Conservation (phyloP, 2,113 vertebrate genomes). For the Cervus canadensis region DNA sequence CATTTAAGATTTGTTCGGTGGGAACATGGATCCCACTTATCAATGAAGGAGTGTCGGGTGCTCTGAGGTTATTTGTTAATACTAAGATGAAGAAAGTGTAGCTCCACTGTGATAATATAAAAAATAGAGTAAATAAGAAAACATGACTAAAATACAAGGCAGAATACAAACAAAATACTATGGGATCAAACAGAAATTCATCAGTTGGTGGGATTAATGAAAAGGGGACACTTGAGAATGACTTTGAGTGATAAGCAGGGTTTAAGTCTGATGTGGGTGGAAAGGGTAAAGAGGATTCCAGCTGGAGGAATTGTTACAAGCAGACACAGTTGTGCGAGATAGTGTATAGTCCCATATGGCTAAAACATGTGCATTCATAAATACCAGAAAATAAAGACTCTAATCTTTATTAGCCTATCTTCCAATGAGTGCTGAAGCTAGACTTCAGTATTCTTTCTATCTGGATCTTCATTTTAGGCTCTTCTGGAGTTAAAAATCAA, state of each 20-base stretch:
- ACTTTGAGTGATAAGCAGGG: background rate
- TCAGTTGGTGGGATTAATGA: background rate
- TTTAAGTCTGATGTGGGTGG: background rate
- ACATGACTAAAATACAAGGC: background rate
- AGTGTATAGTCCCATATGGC: background rate
- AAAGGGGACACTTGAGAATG: background rate
- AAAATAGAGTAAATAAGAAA: background rate
- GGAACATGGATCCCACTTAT: background rate
- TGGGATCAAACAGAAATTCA: background rate
- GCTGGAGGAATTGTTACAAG: background rate
- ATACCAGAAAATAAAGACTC: background rate
- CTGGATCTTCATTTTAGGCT: background rate
- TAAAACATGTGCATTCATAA: background rate
- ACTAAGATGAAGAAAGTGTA: background rate
- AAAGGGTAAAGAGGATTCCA: background rate
- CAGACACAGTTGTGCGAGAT: background rate
- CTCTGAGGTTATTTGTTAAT: background rate
- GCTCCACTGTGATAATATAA: background rate
- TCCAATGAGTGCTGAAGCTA: background rate
- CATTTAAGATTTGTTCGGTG: background rate
- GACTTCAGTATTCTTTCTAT: background rate
- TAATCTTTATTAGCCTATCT: background rate
- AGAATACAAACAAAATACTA: background rate
- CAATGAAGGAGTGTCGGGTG: background rate
- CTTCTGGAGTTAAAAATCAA: background rate